These are phyloP conservation scores for Fistularia tabacaria DNA, from an alignment of 2,797 vertebrate genomes.

Conservation along the genomic window DNA sequence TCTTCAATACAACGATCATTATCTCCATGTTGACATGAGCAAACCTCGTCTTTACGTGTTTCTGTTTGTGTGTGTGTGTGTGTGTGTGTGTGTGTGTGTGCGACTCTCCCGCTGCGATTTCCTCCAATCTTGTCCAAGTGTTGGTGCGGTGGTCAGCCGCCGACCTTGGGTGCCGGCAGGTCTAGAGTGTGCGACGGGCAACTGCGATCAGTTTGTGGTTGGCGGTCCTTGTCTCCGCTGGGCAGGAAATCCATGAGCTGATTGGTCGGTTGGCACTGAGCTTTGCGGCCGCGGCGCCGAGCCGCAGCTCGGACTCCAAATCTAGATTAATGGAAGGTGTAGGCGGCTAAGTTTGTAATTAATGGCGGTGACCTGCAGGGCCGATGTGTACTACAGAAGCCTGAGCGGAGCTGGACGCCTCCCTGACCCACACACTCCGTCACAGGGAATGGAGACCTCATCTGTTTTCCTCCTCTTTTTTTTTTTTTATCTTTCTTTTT, in stretches of 20 bases:
- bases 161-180: constrained; percentile 58
- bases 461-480: constrained; percentile 46
- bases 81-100: no score
- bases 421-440: constrained; percentile 37
- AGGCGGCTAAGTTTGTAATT: constrained; percentile 61
- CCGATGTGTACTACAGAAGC: constrained; percentile 37
- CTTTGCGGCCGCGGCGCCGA: constrained; percentile 40
- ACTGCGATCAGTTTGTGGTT: constrained; percentile 65
- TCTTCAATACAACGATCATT: constrained; percentile 56
- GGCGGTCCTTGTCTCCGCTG: constrained; percentile 49
- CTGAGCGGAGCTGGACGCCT: constrained; percentile 32
- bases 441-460: constrained; percentile 37
- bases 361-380: constrained; percentile 57
- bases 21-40: constrained; percentile 51
- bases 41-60: constrained; percentile 29
- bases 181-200: constrained; percentile 33
- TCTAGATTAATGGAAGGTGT: constrained; percentile 65
- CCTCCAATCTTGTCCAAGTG: not conserved
- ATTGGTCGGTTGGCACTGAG: constrained; percentile 53
- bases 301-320: constrained; percentile 51
- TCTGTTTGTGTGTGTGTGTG: not conserved
- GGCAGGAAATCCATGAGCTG: constrained; percentile 61
- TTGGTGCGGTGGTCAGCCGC: constrained; percentile 25
- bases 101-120: not conserved
- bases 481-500: constrained; percentile 41